phyloP scores from a whole-genome alignment of 2,797 vertebrate genomes.

The Heliangelus exortis region DNA sequence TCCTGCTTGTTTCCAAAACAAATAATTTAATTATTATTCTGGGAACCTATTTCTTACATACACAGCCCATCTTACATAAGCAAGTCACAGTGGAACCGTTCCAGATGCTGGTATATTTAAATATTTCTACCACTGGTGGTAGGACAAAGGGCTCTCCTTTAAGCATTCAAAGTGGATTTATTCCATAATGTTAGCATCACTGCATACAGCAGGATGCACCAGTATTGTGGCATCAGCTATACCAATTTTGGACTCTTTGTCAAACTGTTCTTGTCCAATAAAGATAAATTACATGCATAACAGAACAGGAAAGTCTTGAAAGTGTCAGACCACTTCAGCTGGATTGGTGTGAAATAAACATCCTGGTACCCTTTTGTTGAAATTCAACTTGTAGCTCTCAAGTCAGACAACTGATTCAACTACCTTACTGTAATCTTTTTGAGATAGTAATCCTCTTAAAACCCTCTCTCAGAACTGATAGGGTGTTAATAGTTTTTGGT shows the following conservation, averaged over 20 bases:
- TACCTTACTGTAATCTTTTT: background rate
- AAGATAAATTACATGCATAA: constrained; percentile 39
- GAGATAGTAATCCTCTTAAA: background rate
- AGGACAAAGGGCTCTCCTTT: background rate
- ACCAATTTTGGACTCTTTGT: background rate
- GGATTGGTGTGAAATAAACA: background rate
- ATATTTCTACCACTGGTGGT: background rate
- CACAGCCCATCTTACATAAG: background rate
- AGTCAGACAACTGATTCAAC: background rate
- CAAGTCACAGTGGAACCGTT: background rate
- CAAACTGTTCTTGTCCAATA: constrained; percentile 59
- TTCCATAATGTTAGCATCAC: constrained; percentile 13
- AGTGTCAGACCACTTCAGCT: background rate
- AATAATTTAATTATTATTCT: background rate
- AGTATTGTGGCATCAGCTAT: background rate
- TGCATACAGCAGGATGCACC: background rate
- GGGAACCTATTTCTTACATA: background rate
- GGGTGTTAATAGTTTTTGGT: background rate
- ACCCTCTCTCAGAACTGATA: rapidly evolving
- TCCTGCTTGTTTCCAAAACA: constrained; percentile 1
- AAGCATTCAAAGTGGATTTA: constrained; percentile 23
- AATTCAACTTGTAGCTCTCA: background rate
- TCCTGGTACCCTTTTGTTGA: background rate
- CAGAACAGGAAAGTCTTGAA: background rate
- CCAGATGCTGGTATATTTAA: background rate